Base-by-base conservation (phyloP, 1,140 invertebrate genomes). In the Papilio glaucus region DNA sequence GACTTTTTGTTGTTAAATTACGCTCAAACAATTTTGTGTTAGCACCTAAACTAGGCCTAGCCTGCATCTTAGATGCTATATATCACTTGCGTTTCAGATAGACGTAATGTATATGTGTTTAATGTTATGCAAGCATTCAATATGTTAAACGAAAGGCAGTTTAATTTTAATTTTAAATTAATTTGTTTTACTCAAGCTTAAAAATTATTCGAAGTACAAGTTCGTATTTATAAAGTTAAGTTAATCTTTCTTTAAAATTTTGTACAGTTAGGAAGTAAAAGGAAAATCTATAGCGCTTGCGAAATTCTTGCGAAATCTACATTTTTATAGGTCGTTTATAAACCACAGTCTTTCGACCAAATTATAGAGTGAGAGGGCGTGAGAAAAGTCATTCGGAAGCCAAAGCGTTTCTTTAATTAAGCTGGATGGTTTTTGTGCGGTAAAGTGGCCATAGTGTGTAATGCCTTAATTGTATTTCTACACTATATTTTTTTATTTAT, bases 381-480 rank as follows among this genome's bases (percentile, higher is more conserved):
- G 84, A 82, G 80, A 82, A 71, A 79, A 82, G 82, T 83, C 77
- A 78, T 80, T 85, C 78, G 72, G 63, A 74, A 83, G 77, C 81
- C 80, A 86, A 82, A 86, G 73, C 80, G 81, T 82, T 86, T 85
- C 85, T 84, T 85, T 87, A 85, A 87, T 88, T 85, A 88, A 82
- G 80, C 71, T 33, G 12, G 62, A 72, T 77, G 77, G 49, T 83
- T 83, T 80, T 33, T 33, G 85, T 82, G 78, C 78, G 76, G 74
- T 57, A 63, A 63, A 77, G 74, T 76, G 72, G 76, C 72, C 45
- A 71, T 71, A 62, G 65, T 72, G 38, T 42, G 74, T 77, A 72
- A 72, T 77, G 73, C 67, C 73, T 74, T 72, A 33, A 57, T 71
- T 67, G 61, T 33, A 33, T 33, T 60, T 33, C 70, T 42, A 73